Conservation (phyloP, 1,140 invertebrate genomes). For the Cherax destructor region DNA sequence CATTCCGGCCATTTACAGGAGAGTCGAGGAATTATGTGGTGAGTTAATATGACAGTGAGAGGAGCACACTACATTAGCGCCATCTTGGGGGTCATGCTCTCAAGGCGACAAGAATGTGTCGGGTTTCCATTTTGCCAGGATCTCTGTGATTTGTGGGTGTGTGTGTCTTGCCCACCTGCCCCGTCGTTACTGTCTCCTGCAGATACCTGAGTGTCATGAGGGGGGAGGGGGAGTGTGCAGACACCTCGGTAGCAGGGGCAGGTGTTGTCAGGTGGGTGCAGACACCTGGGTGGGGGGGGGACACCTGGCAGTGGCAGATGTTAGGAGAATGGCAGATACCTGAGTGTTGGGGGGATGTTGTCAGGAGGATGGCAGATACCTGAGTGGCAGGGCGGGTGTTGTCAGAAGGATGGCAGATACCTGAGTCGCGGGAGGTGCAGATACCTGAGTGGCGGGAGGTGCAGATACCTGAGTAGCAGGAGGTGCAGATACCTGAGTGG, state of each 20-base stretch:
- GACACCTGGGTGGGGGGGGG: background rate
- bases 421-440: no score
- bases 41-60: conserved; percentile 56
- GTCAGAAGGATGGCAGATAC: no score
- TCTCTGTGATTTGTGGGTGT: conserved; percentile 19
- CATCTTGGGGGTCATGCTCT: conserved; percentile 44
- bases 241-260: background rate
- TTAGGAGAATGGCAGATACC: no score
- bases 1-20: conserved; percentile 38
- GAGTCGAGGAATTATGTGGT: conserved; percentile 45
- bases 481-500: background rate
- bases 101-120: conserved; percentile 56
- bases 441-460: background rate
- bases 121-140: conserved; percentile 51
- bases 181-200: background rate
- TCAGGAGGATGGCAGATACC: no score
- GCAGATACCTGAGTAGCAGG: background rate
- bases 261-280: background rate
- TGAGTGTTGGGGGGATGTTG: no score
- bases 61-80: conserved; percentile 56
- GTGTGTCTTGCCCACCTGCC: conserved; percentile 41
- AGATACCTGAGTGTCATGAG: background rate
- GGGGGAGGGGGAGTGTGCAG: conserved; percentile 6
- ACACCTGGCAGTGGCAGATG: background rate
- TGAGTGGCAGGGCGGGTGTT: no score